Conservation (phyloP, 2,888 invertebrate genomes). For the Callyntrura guangdongensis region DNA sequence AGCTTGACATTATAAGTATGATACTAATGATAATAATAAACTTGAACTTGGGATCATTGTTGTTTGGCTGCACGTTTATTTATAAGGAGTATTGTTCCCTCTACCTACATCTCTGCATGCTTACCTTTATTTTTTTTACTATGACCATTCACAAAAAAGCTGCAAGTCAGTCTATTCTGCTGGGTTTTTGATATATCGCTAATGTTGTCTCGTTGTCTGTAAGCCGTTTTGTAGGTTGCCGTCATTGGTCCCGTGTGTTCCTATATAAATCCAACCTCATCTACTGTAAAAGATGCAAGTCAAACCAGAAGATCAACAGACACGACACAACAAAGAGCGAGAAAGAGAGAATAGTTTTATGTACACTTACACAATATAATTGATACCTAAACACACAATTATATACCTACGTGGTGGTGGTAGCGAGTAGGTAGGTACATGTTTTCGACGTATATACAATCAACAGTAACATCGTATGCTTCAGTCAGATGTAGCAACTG, state of each 20-base stretch:
- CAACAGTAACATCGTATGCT: conserved; percentile 58
- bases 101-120: not conserved
- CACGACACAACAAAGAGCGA: conserved; percentile 5
- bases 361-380: conserved; percentile 39
- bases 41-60: conserved; percentile 54
- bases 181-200: conserved; percentile 44
- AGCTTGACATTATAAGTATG: too few relatives aligned
- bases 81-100: not conserved
- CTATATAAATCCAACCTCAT: conserved; percentile 59
- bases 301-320: not conserved
- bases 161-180: conserved; percentile 60
- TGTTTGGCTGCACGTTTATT: conserved; percentile 3
- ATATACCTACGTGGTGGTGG: conserved; percentile 28
- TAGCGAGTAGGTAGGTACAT: not conserved
- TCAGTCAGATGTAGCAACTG: conserved; percentile 75
- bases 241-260: conserved; percentile 50
- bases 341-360: not conserved
- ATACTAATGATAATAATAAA: not conserved
- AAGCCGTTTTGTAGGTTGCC: conserved; percentile 66
- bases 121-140: conserved; percentile 22
- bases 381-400: conserved; percentile 21
- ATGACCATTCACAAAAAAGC: conserved; percentile 63
- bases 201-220: not conserved
- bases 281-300: conserved; percentile 19
- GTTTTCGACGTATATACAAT: conserved; percentile 58